phyloP scores from a whole-genome alignment of 2,797 vertebrate species.

The Lutjanus campechanus region DNA sequence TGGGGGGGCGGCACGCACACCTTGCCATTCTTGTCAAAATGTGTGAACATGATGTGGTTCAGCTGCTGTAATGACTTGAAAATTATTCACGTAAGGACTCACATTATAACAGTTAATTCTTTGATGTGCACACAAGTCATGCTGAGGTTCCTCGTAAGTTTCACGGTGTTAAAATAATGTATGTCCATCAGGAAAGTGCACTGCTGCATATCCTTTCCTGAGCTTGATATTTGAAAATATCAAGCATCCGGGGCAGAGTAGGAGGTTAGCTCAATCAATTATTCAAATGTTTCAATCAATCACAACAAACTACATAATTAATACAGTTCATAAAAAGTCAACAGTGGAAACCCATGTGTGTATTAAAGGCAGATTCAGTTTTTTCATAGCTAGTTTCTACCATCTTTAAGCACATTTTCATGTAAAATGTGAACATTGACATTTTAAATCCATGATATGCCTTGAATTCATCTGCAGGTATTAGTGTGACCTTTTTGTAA shows the following conservation, averaged over 20 bases:
- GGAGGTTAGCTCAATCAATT: slow-evolving; percentile 28
- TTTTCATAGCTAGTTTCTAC: background rate
- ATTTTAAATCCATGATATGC: background rate
- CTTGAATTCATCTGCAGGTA: background rate
- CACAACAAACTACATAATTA: slow-evolving; percentile 38
- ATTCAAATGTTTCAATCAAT: slow-evolving; percentile 39
- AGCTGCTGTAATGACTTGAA: slow-evolving; percentile 37
- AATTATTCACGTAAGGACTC: slow-evolving; percentile 32
- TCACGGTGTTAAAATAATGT: slow-evolving; percentile 15
- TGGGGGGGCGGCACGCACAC: slow-evolving; percentile 17
- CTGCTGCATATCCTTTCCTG: slow-evolving; percentile 12
- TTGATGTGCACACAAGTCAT: slow-evolving; percentile 21
- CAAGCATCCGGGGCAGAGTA: slow-evolving; percentile 11
- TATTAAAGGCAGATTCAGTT: background rate
- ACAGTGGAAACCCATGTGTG: background rate
- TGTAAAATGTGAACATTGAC: background rate
- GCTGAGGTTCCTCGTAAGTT: slow-evolving; percentile 5
- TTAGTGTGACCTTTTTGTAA: background rate
- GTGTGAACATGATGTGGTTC: slow-evolving; percentile 48
- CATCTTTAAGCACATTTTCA: background rate
- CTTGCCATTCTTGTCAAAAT: slow-evolving; percentile 58
- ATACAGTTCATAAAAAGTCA: slow-evolving; percentile 23
- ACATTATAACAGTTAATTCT: slow-evolving; percentile 27
- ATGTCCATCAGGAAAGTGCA: slow-evolving; percentile 13
- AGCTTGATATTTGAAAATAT: slow-evolving; percentile 33